Evolutionary conservation across 2,797 vertebrate genomes (phyloP).

Genomic region (Australoheros facetus): DNA sequence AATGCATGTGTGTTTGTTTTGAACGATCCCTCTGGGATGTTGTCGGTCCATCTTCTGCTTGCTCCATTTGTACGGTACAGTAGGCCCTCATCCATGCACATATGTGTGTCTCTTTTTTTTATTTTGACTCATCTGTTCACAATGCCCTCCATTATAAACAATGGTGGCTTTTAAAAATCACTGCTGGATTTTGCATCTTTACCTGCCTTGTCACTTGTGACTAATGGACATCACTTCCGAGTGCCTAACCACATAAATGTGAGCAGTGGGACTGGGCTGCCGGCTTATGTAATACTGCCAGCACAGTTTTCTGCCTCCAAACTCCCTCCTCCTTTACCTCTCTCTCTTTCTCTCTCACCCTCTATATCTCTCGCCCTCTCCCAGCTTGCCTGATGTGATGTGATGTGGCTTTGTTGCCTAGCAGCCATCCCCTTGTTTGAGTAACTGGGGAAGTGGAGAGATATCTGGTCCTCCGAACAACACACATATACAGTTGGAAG

Average conservation of each 20-base stretch:
- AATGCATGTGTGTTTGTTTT: conserved; percentile 29
- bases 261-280: conserved; percentile 71
- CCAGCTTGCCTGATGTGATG: conserved; percentile 71
- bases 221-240: conserved; percentile 75
- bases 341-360: conserved; percentile 5
- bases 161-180: conserved; percentile 59
- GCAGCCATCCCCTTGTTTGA: conserved; percentile 80
- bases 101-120: not conserved
- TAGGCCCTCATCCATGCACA: conserved; percentile 9
- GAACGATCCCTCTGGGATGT: conserved; percentile 22
- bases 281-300: conserved; percentile 80
- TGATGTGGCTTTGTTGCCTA: conserved; percentile 81
- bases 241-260: conserved; percentile 74
- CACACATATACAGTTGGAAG: conserved; percentile 29
- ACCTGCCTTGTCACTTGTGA: conserved; percentile 74
- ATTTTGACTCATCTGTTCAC: conserved; percentile 42
- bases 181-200: conserved; percentile 60
- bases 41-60: conserved; percentile 19
- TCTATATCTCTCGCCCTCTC: conserved; percentile 35
- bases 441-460: conserved; percentile 75
- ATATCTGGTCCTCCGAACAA: conserved; percentile 70
- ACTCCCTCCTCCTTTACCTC: conserved; percentile 37
- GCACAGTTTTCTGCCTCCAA: conserved; percentile 70
- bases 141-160: conserved; percentile 54
- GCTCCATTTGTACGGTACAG: conserved; percentile 25